phyloP scores from a whole-genome alignment of 64 coral and sea anemone genomes.

The Dendrophyllia cribrosa region DNA sequence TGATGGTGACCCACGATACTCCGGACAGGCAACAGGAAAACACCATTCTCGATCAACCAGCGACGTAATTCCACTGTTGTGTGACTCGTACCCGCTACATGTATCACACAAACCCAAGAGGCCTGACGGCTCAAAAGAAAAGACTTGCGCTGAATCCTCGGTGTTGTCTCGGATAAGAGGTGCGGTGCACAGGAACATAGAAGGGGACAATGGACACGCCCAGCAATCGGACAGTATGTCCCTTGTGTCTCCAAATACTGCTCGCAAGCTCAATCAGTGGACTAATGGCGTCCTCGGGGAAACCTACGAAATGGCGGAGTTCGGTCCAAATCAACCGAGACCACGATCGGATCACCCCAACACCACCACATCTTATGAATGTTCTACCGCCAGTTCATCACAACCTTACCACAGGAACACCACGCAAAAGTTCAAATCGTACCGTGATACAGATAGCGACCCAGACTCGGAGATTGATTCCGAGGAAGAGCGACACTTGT shows the following conservation, averaged over 20 bases:
- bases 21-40: not conserved
- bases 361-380: not conserved
- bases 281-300: constrained; percentile 28
- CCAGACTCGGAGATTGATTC: constrained; percentile 83
- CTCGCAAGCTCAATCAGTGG: constrained; percentile 86
- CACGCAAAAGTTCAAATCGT: constrained; percentile 80
- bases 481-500: constrained; percentile 82
- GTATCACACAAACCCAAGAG: constrained; percentile 78
- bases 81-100: constrained; percentile 80
- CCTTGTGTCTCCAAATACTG: constrained; percentile 80
- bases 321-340: not conserved
- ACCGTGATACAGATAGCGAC: constrained; percentile 86
- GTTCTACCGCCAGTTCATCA: not conserved
- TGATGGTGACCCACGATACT: not conserved
- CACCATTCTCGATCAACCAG: constrained; percentile 87
- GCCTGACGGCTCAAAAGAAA: constrained; percentile 21
- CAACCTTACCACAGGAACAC: not conserved
- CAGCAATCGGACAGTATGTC: constrained; percentile 54
- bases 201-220: not conserved
- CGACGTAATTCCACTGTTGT: constrained; percentile 82
- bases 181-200: constrained; percentile 7
- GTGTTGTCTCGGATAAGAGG: constrained; percentile 9
- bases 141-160: not conserved
- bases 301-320: constrained; percentile 62
- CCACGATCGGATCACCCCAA: not conserved